Conservation (phyloP, 2,888 invertebrate genomes). For the Tetragonisca angustula region DNA sequence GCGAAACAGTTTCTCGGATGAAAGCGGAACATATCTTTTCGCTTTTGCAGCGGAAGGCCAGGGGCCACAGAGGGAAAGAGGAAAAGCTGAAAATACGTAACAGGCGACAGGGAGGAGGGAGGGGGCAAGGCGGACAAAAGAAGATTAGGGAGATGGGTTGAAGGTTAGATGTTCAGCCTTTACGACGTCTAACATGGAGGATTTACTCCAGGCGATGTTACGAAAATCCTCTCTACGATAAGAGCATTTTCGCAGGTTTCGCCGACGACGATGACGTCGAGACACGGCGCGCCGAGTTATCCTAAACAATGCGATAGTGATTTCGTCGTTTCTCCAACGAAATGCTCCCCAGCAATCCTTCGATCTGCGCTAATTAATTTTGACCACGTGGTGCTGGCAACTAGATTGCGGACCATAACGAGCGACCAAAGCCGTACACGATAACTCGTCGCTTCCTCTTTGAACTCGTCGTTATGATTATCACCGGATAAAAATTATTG, state of each 20-base stretch:
- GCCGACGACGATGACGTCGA: constrained; percentile 5
- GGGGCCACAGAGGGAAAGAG: neutral
- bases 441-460: no score
- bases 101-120: neutral
- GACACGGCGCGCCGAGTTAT: neutral
- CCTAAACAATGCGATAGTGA: constrained; percentile 24
- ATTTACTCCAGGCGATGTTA: constrained; percentile 63
- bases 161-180: constrained; percentile 51
- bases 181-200: constrained; percentile 53
- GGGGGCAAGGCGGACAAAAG: constrained; percentile 28
- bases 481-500: no score
- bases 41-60: neutral
- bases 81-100: neutral
- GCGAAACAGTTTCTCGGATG: neutral
- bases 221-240: constrained; percentile 66
- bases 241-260: constrained; percentile 63
- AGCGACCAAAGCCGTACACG: no score
- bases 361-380: no score
- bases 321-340: neutral
- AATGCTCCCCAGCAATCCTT: neutral
- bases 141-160: constrained; percentile 42
- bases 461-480: no score
- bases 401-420: no score
- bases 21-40: neutral
- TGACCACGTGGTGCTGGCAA: no score